Base-by-base conservation (phyloP, 2,113 vertebrate genomes). In the Engraulis encrasicolus region DNA sequence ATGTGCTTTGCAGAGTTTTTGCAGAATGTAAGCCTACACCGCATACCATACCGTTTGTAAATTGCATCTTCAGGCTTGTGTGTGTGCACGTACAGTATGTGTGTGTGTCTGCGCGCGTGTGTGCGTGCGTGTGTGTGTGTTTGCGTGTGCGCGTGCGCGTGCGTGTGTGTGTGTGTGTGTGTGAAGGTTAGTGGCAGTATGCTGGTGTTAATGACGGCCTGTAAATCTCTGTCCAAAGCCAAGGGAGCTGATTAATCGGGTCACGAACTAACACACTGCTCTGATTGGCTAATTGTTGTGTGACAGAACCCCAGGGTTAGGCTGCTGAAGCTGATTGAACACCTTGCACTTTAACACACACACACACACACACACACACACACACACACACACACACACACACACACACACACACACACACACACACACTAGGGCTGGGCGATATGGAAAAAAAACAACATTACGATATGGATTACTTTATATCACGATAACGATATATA, bases 81-180 rank as follows among this genome's bases (percentile, higher is more conserved):
- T 58, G 54, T 23, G 6, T 58, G 54, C n/a, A 34, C 38, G 80
- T 58, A 31, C 6, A 23, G n/a, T 50, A 1, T n/a, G 18, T 48
- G 38, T 45, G 40, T 52, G 50, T 18, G 3, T 15, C 19, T 52
- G 4, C 12, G 2, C 15, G 12, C 19, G 18, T 52, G 50, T 74
- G 49, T 61, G 15, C 17, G 27, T 83, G 61, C 23, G 36, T 58
- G 50, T 81, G 52, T 31, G n/a, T 78, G 79, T 48, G 31, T 82
- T 49, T 37, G 45, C 40, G 61, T 23, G 45, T 0, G 38, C 6
- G 52, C 19, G 52, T 3, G 54, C 2, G 11, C 40, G n/a, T n/a
- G n/a, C n/a, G 78, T 37, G 34, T 45, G 40, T 50, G 61, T 71
- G 23, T 74, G 40, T 74, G 37, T 6, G 58, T 78, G 66, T 23